Evolutionary conservation across 2,797 vertebrate species (phyloP).

Genomic region (Novumbra hubbsi): DNA sequence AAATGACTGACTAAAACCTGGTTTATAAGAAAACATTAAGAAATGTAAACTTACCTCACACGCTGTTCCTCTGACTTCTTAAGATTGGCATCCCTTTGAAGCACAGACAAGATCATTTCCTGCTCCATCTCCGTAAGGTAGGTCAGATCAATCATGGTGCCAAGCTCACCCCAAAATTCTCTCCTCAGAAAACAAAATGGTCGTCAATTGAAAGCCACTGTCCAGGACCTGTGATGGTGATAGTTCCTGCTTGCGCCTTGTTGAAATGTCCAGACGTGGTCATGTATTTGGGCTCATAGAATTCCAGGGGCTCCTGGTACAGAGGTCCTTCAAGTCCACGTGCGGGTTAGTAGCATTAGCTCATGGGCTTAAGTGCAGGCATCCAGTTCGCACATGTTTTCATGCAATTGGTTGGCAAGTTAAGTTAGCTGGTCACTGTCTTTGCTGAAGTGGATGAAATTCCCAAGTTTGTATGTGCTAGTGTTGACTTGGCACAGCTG

Average conservation of each 20-base stretch:
- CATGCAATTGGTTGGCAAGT: neutral
- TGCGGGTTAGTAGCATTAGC: neutral
- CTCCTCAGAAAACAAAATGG: slow-evolving; percentile 3
- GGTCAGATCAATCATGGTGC: slow-evolving; percentile 90
- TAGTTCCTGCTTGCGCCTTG: neutral
- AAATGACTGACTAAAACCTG: neutral
- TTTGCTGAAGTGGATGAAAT: neutral
- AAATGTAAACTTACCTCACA: slow-evolving; percentile 76
- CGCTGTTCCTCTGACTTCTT: slow-evolving; percentile 85
- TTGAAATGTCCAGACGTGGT: neutral
- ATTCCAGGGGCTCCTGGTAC: neutral
- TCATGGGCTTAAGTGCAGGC: neutral
- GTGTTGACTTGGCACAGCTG: neutral
- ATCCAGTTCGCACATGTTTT: neutral
- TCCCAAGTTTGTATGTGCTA: neutral
- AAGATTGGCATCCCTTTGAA: slow-evolving; percentile 85
- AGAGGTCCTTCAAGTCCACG: slow-evolving; percentile 1
- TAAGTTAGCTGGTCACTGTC: neutral
- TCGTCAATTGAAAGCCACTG: neutral
- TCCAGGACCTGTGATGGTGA: neutral
- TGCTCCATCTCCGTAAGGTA: slow-evolving; percentile 91
- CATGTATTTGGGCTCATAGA: neutral
- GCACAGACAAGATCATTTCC: slow-evolving; percentile 82
- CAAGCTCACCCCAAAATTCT: neutral
- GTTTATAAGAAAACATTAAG: neutral